Evolutionary conservation across 1,140 invertebrate species (phyloP).

Genomic region (Philotrypesis tridentata): DNA sequence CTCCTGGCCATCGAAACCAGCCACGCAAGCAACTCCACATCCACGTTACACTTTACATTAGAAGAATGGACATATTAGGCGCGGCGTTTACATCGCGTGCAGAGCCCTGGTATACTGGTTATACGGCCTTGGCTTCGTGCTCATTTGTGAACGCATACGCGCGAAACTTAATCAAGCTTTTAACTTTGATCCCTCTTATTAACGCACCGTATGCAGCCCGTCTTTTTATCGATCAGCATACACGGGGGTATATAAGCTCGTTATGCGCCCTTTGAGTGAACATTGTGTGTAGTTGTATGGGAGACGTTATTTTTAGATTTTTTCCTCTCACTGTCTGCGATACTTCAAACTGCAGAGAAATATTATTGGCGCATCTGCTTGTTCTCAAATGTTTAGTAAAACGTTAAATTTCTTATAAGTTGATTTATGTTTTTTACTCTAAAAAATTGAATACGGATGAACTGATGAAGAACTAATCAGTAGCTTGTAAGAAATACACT

Average conservation of each 20-base stretch:
- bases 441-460: no score
- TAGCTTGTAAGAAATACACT: no score
- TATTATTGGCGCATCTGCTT: no score
- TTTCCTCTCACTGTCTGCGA: not conserved
- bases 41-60: no score
- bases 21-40: no score
- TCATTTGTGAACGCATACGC: not conserved
- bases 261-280: constrained; percentile 13
- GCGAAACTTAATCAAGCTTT: not conserved
- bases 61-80: not conserved
- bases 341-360: no score
- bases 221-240: constrained; percentile 10
- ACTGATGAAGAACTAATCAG: no score
- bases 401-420: no score
- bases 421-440: no score
- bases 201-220: not conserved
- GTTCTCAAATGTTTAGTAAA: no score
- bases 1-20: no score
- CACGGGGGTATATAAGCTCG: not conserved
- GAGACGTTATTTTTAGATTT: not conserved
- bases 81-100: not conserved
- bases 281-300: not conserved
- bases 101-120: not conserved
- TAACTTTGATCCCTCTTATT: constrained; percentile 11
- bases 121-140: constrained; percentile 15